A percentile compares a stretch with the other conserved stretches of the same genome.
phyloP scores from a whole-genome alignment of 2,888 invertebrate species.

The Priocnemis perturbator region DNA sequence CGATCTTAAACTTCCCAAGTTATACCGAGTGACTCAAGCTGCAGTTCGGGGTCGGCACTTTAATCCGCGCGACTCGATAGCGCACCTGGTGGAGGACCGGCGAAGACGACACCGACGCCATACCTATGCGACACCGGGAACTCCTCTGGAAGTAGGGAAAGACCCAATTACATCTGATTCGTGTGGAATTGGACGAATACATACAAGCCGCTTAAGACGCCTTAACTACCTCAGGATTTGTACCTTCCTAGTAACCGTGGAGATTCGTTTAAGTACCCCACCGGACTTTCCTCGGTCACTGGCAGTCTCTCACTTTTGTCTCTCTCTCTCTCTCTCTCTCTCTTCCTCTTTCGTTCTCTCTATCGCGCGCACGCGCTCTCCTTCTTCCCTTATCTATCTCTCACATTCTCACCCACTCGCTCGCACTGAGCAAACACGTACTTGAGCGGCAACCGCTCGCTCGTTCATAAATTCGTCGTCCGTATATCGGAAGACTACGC shows the following conservation, averaged over 20 bases:
- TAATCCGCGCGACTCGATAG: conserved; percentile 40
- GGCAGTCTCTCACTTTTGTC: neutral
- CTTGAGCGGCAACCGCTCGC: too few relatives aligned
- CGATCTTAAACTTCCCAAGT: conserved; percentile 5
- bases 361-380: neutral
- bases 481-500: neutral
- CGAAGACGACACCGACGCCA: too few relatives aligned
- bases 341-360: neutral
- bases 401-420: neutral
- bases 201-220: conserved; percentile 57
- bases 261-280: conserved; percentile 44
- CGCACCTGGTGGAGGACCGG: conserved; percentile 40
- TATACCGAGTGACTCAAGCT: neutral
- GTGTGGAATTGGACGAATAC: conserved; percentile 52
- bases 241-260: conserved; percentile 42
- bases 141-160: conserved; percentile 32
- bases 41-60: conserved; percentile 28
- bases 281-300: conserved; percentile 34
- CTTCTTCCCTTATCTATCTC: too few relatives aligned
- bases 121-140: conserved; percentile 9
- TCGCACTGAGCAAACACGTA: neutral
- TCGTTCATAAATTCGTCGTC: conserved; percentile 15
- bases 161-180: conserved; percentile 63
- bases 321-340: neutral
- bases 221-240: conserved; percentile 57